Conservation (phyloP, 2,797 vertebrate species). For the Mormyrops boulengeri region DNA sequence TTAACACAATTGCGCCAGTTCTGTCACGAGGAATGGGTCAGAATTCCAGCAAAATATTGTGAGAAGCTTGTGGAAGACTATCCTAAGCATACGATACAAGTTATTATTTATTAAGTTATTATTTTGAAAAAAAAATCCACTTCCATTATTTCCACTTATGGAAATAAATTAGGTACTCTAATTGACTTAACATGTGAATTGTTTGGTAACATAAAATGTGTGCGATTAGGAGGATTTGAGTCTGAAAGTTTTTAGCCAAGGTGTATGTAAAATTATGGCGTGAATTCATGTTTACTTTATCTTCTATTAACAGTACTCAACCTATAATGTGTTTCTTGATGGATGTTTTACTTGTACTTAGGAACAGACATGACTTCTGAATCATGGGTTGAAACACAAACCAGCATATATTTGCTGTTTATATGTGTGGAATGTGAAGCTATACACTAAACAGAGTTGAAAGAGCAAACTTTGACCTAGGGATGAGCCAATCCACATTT, state of each 20-base stretch:
- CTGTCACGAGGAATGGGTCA: neutral
- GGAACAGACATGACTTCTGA: neutral
- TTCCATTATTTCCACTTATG: neutral
- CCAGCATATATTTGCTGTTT: neutral
- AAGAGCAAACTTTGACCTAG: neutral
- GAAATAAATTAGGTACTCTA: neutral
- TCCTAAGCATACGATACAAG: neutral
- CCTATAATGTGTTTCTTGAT: neutral
- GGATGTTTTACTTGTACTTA: neutral
- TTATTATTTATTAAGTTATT: neutral
- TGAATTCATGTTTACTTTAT: neutral
- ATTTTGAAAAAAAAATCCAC: neutral
- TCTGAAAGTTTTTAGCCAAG: neutral
- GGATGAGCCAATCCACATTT: neutral
- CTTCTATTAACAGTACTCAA: neutral
- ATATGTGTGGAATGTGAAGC: neutral
- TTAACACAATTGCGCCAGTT: neutral
- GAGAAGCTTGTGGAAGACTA: neutral
- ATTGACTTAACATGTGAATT: neutral
- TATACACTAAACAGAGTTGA: neutral
- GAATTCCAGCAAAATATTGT: neutral
- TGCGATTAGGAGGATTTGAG: neutral
- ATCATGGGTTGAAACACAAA: neutral
- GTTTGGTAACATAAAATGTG: neutral
- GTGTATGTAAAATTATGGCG: neutral